Base-by-base conservation (phyloP, 92 coral and sea anemone species). In the Scolanthus callimorphus region DNA sequence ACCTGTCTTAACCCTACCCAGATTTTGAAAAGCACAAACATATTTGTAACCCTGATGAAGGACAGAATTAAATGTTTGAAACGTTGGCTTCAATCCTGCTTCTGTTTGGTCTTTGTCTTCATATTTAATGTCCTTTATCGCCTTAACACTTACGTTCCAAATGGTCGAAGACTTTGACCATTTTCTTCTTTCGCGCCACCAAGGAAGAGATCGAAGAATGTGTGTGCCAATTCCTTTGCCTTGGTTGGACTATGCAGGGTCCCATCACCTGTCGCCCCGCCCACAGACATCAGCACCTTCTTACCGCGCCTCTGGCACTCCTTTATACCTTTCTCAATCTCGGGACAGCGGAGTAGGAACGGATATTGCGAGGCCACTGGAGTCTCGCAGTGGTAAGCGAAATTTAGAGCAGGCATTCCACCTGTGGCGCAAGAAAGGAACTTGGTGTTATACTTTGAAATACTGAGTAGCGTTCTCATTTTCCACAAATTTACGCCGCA, bases 191-290 rank as follows among this genome's bases (percentile, higher is more conserved):
- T 9, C 11, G 8, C 69, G 6, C 95, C 90, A 11, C 86, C 90
- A 1, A 73, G 83, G 63, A 87, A 87, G 56, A 87, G 57, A 25
- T 83, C 54, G 54, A 52, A 87, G 43, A 87, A 69, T 19, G 95
- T 87, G 24, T 69, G 53, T 12, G 90, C 95, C 65, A 87, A 64
- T 26, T 78, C 82, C 20, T 27, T 80, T 26, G 95, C 79, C 54
- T 73, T 73, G 41, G 24, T 57, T 1, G 80, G 62, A 39, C 58
- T 52, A 25, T 60, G 85, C 2, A 87, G 90, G 26, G 95, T 87
- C 0, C 95, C 95, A 47, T 87, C 95, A 3, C 90, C 95, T 2
- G 74, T 63, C 8, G 89, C 90, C 17, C 90, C 95, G 20, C 95
- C 95, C 27, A 87, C 75, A 11, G 95, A 87, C 76, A 87, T 79